These are phyloP conservation scores for Hemicentrotus pulcherrimus DNA, from an alignment of 35 echinoderm and acorn worm species.

Conservation along the genomic window DNA sequence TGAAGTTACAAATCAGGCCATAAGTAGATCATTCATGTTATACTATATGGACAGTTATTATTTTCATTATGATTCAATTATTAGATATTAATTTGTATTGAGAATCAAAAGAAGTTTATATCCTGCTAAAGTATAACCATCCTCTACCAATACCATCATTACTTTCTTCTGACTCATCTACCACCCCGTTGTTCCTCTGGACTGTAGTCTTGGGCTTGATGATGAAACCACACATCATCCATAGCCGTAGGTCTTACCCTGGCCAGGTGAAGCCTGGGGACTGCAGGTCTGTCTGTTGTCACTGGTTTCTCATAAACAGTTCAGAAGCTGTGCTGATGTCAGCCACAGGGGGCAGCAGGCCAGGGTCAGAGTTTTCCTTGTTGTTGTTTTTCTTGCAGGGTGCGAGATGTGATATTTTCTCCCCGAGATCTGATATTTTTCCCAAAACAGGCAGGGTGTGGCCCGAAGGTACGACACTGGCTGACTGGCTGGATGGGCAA, in stretches of 20 bases:
- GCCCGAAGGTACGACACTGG: background rate
- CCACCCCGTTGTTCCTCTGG: background rate
- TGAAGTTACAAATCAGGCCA: no score
- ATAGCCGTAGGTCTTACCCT: background rate
- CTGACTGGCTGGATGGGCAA: background rate
- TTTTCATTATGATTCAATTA: no score
- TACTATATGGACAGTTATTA: no score
- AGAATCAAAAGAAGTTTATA: no score
- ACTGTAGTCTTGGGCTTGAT: background rate
- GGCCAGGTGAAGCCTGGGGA: background rate
- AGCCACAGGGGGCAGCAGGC: background rate
- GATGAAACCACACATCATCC: background rate
- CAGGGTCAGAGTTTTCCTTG: background rate
- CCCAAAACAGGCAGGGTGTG: background rate
- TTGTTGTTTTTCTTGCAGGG: background rate
- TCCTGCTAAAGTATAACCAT: no score
- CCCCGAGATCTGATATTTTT: background rate
- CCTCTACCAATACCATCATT: no score
- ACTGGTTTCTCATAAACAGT: background rate
- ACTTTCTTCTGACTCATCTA: background rate
- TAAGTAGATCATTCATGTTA: no score
- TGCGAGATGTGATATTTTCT: background rate
- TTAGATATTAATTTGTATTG: no score
- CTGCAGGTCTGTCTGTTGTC: background rate
- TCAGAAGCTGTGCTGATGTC: background rate